Base-by-base conservation (phyloP, 2,113 vertebrate species). In the Calyptomena viridis region DNA sequence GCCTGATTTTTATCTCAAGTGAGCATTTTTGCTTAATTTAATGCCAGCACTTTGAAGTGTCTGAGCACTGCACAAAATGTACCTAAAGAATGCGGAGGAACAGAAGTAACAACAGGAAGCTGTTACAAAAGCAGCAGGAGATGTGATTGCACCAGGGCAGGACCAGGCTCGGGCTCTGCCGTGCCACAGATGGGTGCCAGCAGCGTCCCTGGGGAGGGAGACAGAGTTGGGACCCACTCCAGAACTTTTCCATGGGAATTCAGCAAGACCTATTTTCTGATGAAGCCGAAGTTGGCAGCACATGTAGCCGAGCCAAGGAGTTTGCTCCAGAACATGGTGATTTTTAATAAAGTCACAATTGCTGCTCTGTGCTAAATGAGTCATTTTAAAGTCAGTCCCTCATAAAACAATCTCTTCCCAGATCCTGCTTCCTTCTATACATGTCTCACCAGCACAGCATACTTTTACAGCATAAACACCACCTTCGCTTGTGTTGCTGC, bases 301-400 rank as follows among this genome's bases (percentile, higher is more conserved):
- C 84, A 46, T 8, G 74, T 14, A 52, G 87, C 46, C 6, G n/a
- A 91, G 93, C 93, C 87, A 80, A 66, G 63, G 79, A 92, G 87
- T 44, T 93, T 80, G 28, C 80, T 92, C 68, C 78, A 82, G 77
- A 95, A 64, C 90, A 24, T 28, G 78, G 91, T 53, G 89, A 91
- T 96, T 95, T 94, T 96, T 93, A 94, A 94, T 91, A 90, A 94
- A 94, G 91, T 93, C 94, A 95, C 95, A 94, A 95, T 93, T 59
- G 88, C 85, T 83, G 90, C 94, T 95, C 92, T 96, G 94, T 94
- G 85, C 75, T 96, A 90, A 94, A 88, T 95, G 95, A 96, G 85
- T 96, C 94, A 96, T 96, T 96, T 93, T 67, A 90, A 96, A 97
- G 90, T 86, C 93, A 96, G 90, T 64, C 92, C 67, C 92, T 96